phyloP scores from a whole-genome alignment of 2,113 vertebrate genomes.

The Nothocercus julius region DNA sequence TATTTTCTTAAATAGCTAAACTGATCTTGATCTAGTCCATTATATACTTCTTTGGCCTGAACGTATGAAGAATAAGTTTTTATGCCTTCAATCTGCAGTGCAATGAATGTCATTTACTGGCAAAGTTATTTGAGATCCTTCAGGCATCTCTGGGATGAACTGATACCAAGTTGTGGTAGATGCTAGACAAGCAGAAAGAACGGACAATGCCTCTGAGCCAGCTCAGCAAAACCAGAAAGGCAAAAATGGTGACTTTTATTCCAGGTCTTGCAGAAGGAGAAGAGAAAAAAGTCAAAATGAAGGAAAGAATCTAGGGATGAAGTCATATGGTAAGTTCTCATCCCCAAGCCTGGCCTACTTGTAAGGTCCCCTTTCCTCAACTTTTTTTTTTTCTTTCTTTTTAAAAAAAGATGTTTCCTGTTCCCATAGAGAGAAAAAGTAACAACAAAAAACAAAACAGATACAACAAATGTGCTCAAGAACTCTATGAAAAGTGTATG shows the following conservation, averaged over 20 bases:
- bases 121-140: constrained; percentile 5
- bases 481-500: fast-evolving
- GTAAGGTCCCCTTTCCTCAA: neutral
- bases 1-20: constrained; percentile 23
- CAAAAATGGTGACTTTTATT: neutral
- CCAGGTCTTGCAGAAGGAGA: neutral
- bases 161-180: neutral
- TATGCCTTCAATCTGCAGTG: neutral
- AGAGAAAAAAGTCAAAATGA: neutral
- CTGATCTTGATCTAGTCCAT: constrained; percentile 2
- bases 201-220: neutral
- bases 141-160: no score
- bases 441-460: neutral
- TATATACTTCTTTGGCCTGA: neutral
- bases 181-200: neutral
- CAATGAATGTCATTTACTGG: constrained; percentile 14
- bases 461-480: neutral
- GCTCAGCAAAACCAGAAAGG: neutral
- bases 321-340: neutral
- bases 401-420: neutral
- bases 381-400: no score
- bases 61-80: neutral
- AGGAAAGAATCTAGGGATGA: neutral
- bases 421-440: neutral
- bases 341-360: neutral